Conservation (phyloP, 2,888 invertebrate genomes). For the Drosophila mimica region DNA sequence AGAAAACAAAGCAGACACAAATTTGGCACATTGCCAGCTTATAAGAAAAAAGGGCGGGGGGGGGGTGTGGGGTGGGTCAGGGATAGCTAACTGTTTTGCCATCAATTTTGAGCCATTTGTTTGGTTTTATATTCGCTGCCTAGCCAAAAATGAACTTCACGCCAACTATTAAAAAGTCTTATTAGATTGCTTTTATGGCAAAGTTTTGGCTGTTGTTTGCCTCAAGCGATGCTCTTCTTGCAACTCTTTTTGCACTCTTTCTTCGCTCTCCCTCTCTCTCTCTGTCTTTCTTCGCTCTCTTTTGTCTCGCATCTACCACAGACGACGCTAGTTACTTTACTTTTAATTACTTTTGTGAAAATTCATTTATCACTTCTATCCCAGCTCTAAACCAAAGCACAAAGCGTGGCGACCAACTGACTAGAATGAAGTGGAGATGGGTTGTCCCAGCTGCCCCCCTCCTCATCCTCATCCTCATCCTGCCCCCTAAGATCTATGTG, state of each 20-base stretch:
- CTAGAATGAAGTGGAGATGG: slow-evolving; percentile 2
- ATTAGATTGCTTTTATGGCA: slow-evolving; percentile 77
- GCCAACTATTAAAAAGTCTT: slow-evolving; percentile 79
- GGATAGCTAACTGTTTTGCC: slow-evolving; percentile 38
- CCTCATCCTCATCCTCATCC: not conserved
- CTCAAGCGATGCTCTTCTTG: slow-evolving; percentile 27
- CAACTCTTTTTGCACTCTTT: not conserved
- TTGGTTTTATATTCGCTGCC: slow-evolving; percentile 47
- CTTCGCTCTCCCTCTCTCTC: not conserved
- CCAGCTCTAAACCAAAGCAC: slow-evolving; percentile 64
- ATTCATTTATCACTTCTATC: slow-evolving; percentile 82
- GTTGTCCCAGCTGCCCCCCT: not conserved
- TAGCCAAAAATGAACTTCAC: slow-evolving; percentile 57
- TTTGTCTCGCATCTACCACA: slow-evolving; percentile 38
- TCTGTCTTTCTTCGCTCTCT: not conserved
- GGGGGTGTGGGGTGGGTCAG: not conserved
- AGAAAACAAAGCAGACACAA: not conserved
- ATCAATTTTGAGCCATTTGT: slow-evolving; percentile 56
- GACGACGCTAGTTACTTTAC: slow-evolving; percentile 80
- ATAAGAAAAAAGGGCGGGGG: not conserved
- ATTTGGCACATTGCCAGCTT: slow-evolving; percentile 5
- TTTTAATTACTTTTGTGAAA: slow-evolving; percentile 82
- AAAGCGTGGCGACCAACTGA: slow-evolving; percentile 49
- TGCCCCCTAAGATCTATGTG: slow-evolving; percentile 63
- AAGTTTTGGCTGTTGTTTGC: slow-evolving; percentile 58